Evolutionary conservation across 2,888 invertebrate species (phyloP).

Genomic region (Cyaniris semiargus): DNA sequence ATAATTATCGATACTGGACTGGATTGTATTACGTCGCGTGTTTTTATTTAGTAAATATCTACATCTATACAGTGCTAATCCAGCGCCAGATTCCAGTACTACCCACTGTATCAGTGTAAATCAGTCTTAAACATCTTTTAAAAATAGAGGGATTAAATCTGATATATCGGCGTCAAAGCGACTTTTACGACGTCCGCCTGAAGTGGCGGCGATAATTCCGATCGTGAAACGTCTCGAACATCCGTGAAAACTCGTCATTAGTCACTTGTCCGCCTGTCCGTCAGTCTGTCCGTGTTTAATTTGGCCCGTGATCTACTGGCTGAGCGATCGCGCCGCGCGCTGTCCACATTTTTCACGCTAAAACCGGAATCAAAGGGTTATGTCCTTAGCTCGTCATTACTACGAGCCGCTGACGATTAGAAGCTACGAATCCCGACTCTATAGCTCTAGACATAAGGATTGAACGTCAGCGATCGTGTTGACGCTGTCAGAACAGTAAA

Average conservation of each 20-base stretch:
- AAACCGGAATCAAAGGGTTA: conserved; percentile 66
- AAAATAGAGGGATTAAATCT: background rate
- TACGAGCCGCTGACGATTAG: conserved; percentile 51
- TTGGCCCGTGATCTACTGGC: conserved; percentile 5
- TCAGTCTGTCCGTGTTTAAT: conserved; percentile 18
- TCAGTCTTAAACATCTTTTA: background rate
- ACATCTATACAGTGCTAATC: background rate
- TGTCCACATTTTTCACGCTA: conserved; percentile 52
- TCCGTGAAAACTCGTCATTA: conserved; percentile 9
- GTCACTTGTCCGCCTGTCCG: conserved; percentile 6
- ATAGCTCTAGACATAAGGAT: background rate
- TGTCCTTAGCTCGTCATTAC: conserved; percentile 70
- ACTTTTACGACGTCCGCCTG: background rate
- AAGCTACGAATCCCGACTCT: background rate
- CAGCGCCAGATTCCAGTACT: background rate
- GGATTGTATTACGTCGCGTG: background rate
- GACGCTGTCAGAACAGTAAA: conserved; percentile 63
- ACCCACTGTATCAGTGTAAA: background rate
- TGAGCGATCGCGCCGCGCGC: conserved; percentile 34
- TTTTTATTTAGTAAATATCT: background rate
- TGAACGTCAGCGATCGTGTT: conserved; percentile 35
- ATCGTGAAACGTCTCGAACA: background rate
- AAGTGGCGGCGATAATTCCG: background rate
- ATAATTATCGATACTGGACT: background rate
- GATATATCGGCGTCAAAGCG: background rate